Evolutionary conservation across 2,797 vertebrate genomes (phyloP).

Genomic region (Coreius guichenoti): DNA sequence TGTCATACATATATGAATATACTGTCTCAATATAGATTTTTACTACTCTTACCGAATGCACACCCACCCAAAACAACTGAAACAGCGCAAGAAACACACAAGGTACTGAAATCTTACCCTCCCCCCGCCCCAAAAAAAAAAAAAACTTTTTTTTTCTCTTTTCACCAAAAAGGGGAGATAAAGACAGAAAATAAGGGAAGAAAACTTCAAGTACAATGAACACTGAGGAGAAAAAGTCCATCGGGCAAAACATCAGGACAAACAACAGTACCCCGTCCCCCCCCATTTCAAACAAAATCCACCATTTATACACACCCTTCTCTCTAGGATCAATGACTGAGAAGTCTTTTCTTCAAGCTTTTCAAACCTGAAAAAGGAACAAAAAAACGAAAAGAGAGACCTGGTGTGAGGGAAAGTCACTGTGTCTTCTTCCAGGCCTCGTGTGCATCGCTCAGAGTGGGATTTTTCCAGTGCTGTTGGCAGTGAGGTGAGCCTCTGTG

Average conservation of each 20-base stretch:
- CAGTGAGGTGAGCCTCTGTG: conserved; percentile 66
- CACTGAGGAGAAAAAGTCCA: conserved; percentile 84
- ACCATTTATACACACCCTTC: conserved; percentile 67
- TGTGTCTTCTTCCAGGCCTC: conserved; percentile 86
- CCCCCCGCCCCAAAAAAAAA: conserved; percentile 55
- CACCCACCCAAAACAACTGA: conserved; percentile 57
- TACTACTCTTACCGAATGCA: conserved; percentile 66
- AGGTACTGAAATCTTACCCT: conserved; percentile 75
- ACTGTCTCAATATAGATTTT: conserved; percentile 72
- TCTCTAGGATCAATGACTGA: conserved; percentile 57
- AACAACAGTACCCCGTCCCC: conserved; percentile 64
- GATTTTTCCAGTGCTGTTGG: conserved; percentile 66
- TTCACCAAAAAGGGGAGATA: conserved; percentile 68
- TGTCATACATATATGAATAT: conserved; percentile 69
- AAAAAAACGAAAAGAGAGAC: conserved; percentile 66
- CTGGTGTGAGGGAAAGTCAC: conserved; percentile 83
- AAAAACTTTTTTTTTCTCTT: conserved; percentile 61
- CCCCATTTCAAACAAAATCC: conserved; percentile 60
- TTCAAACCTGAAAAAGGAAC: conserved; percentile 68
- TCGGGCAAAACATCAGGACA: conserved; percentile 79
- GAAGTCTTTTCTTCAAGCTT: conserved; percentile 67
- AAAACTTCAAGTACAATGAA: conserved; percentile 98
- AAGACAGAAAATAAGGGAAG: conserved; percentile 82
- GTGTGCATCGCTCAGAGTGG: conserved; percentile 67
- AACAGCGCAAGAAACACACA: conserved; percentile 60